Percentiles rank a stretch among this genome's conserved stretches.
These are phyloP conservation scores for Cantharis flavilabris DNA, from an alignment of 2,888 invertebrate species.

Conservation along the genomic window DNA sequence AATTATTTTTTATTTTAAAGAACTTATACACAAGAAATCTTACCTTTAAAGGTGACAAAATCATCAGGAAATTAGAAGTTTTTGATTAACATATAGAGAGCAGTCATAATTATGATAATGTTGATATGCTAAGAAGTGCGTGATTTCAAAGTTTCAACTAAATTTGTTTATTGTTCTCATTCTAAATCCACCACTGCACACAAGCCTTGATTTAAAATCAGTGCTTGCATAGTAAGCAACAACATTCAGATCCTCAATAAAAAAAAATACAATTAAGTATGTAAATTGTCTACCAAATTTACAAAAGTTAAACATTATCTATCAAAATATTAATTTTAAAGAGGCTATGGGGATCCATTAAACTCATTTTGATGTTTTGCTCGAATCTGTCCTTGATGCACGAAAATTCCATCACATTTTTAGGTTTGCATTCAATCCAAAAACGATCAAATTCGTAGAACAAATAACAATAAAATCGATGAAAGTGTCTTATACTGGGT, in stretches of 20 bases:
- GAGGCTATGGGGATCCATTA: conserved; percentile 71
- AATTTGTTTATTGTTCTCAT: background rate
- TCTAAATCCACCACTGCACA: background rate
- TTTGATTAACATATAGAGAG: no score
- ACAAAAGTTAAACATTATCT: conserved; percentile 66
- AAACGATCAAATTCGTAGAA: conserved; percentile 94
- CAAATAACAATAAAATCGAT: conserved; percentile 91
- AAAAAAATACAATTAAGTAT: background rate
- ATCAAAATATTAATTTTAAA: conserved; percentile 82
- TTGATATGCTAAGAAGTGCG: background rate
- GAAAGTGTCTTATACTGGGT: conserved; percentile 77
- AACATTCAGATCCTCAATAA: background rate
- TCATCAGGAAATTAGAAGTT: no score
- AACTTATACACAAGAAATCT: no score
- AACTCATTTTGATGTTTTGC: conserved; percentile 67
- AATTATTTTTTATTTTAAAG: no score
- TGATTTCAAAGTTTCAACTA: background rate
- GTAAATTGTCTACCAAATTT: background rate
- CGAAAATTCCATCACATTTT: conserved; percentile 95
- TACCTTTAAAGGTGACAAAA: no score
- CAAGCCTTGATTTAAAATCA: background rate
- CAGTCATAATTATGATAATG: background rate
- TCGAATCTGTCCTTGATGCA: conserved; percentile 86
- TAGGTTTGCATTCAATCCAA: conserved; percentile 91
- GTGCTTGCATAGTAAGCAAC: background rate